Conservation (phyloP, 92 coral and sea anemone genomes). For the Palythoa caribaeorum region DNA sequence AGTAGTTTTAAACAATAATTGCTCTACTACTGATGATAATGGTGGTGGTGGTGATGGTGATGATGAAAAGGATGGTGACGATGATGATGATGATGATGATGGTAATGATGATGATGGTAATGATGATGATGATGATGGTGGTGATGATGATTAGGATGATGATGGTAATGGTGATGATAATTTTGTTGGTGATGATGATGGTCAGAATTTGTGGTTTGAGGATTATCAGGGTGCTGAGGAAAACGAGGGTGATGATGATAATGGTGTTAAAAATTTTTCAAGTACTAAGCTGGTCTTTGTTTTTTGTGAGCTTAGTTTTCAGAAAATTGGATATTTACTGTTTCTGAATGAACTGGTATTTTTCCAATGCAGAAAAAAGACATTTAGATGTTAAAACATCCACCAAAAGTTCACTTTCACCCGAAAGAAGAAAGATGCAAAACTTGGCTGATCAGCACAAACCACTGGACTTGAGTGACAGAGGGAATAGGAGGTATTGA, state of each 20-base stretch:
- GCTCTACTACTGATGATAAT: not conserved
- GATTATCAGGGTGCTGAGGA: not conserved
- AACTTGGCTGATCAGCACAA: not conserved
- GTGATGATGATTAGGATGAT: not conserved
- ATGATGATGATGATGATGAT: not conserved
- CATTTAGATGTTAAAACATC: not conserved
- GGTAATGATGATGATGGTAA: not conserved
- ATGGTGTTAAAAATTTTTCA: too few species aligned
- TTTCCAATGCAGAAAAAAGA: conserved; percentile 8
- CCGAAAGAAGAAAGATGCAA: not conserved
- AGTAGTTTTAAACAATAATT: not conserved
- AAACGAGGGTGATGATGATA: too few species aligned
- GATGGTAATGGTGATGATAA: not conserved
- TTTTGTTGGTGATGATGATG: not conserved
- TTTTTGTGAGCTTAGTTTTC: not conserved
- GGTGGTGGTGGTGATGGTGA: not conserved
- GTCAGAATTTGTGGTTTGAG: not conserved
- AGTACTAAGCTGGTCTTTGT: not conserved
- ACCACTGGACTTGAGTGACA: conserved; percentile 1
- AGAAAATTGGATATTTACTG: not conserved
- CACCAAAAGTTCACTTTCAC: conserved; percentile 4
- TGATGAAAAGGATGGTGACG: not conserved
- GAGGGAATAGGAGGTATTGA: not conserved
- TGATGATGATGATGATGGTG: not conserved
- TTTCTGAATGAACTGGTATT: too few species aligned